Evolutionary conservation across 2,888 invertebrate species (phyloP), one percentile per base, ranked within the genome.

Genomic region (Mesoligia furuncula): DNA sequence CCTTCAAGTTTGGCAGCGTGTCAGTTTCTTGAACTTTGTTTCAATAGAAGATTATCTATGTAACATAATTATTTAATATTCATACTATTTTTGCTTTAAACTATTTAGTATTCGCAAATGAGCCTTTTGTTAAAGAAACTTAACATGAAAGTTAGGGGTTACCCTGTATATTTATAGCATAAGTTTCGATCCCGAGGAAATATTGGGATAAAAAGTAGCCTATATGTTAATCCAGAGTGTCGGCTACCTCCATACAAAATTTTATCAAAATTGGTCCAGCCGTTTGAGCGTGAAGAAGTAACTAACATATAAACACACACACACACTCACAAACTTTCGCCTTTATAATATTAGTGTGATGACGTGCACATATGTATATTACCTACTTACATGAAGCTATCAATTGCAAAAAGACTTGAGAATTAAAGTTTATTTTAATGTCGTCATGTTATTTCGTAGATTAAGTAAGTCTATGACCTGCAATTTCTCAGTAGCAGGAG

Each of bases 11-110:
- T 70, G 77, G 6, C 20, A n/a, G 65, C 31, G 36, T 59, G 20
- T 69, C 27, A 61, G 84, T 61, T 73, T 69, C 39, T 73, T 84
- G 36, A 72, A 59, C 36, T 68, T 7, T 48, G 15, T 39, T 64
- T 48, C 20, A 42, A 64, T 31, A 64, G 24, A 78, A 39, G 1
- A n/a, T 45, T 45, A 45, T 13, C 4, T 3, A n/a, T n/a, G 54
- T 72, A 1, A 4, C 8, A 9, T 62, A 27, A 45, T 79, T 71
- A 70, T 39, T 31, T 13, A 72, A 48, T 48, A 74, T 59, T 59
- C 31, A 36, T 45, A 15, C 45, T 36, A 20, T 74, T 73, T 73
- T 45, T 15, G 1, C 48, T 17, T 2, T 27, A 5, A 75, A 59
- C 6, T 42, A 31, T 24, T 74, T 45, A 36, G 27, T 39, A 24